Evolutionary conservation across 2,113 vertebrate genomes (phyloP).

Genomic region (Circaetus gallicus): DNA sequence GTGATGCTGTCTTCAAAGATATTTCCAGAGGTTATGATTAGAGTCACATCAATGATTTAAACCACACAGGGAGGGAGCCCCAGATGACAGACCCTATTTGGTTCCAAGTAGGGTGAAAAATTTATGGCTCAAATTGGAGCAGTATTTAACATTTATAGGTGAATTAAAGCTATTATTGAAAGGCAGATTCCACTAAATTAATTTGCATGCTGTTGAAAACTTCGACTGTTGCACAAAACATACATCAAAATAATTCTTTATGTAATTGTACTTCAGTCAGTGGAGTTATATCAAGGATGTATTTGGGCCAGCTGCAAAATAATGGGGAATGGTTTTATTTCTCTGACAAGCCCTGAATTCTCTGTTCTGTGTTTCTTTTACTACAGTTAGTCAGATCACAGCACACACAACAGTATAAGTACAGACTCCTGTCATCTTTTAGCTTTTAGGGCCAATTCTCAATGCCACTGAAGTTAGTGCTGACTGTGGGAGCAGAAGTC

Average conservation of each 20-base stretch:
- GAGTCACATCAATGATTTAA: not conserved
- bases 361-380: not conserved
- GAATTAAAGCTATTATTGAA: not conserved
- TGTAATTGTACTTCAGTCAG: not conserved
- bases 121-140: not conserved
- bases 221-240: not conserved
- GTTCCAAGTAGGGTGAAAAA: not conserved
- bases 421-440: not conserved
- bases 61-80: not conserved
- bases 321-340: not conserved
- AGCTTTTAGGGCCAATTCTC: not conserved
- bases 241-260: not conserved
- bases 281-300: not conserved
- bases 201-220: not conserved
- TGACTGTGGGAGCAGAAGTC: not conserved
- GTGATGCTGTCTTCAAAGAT: slow-evolving; percentile 10
- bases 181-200: not conserved
- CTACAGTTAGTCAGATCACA: not conserved
- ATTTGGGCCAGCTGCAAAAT: not conserved
- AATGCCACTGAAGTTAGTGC: not conserved
- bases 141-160: not conserved
- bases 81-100: not conserved
- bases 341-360: not conserved
- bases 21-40: slow-evolving; percentile 12
- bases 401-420: rapidly evolving